Base-by-base conservation (phyloP, 2,113 vertebrate genomes). In the Aspiorhynchus laticeps region DNA sequence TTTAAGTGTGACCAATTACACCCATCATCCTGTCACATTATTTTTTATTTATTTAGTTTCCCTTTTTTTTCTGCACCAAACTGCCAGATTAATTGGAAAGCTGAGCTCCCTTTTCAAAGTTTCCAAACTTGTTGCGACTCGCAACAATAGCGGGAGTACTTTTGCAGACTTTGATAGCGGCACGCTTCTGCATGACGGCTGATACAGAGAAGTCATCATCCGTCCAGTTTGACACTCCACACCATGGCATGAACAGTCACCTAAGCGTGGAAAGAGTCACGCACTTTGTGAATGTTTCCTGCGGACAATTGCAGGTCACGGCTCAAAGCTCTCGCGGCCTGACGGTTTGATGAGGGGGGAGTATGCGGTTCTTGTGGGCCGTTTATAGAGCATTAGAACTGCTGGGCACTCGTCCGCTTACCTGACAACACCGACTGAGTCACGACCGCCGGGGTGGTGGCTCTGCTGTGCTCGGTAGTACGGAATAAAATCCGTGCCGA, bases 1-100 rank as follows among this genome's bases (percentile, higher is more conserved):
- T 65, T 41, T 83, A 85, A 86, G 85, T 82, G 80, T 89, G 82
- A 87, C 48, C 83, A 83, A 85, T 85, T 87, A 89, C 21, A 24
- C 36, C 86, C 83, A 85, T 87, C 80, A 87, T 76, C 74, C 85
- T 74, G 67, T 76, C 82, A 77, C 36, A 74, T 43, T 31, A 84
- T 74, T 86, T 71, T 83, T 51, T 41, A 41, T 63, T 43, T 65
- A 81, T 81, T 81, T 21, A 43, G 46, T 46, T 81, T 43, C 3
- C 63, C 24, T 31, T 21, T 46, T 21, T 65, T 81, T 67, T 46
- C 61, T 31, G 5, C 2, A 9, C 80, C 38, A 82, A 82, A 67
- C 26, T 82, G 59, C 59, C 59, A 65, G 61, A 67, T 71, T 84
- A 73, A 88, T 71, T 80, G 53, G 46, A 88, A 88, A 86, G 77